These are phyloP conservation scores for Choreutis nemorana DNA, from an alignment of 2,888 invertebrate genomes.

Conservation along the genomic window DNA sequence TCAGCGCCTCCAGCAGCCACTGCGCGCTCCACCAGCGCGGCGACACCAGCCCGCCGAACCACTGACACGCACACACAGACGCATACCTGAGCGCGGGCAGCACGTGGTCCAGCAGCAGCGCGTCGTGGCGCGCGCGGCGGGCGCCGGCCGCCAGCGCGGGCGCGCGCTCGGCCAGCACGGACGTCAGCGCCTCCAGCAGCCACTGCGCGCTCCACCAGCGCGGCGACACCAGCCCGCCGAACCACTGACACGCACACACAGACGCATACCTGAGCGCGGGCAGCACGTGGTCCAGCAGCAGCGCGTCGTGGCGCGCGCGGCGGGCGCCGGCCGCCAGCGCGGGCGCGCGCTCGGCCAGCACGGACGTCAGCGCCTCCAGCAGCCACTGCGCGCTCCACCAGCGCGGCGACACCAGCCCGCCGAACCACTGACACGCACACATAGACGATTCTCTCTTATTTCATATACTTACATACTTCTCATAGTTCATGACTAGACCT, in stretches of 20 bases:
- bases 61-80: constrained; percentile 25
- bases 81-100: constrained; percentile 47
- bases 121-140: constrained; percentile 32
- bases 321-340: constrained; percentile 20
- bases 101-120: constrained; percentile 47
- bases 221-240: constrained; percentile 86
- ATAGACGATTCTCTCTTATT: too few species aligned
- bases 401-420: constrained; percentile 89
- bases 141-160: constrained; percentile 23
- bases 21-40: constrained; percentile 95
- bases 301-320: constrained; percentile 32
- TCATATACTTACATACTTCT: too few species aligned
- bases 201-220: constrained; percentile 94
- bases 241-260: constrained; percentile 45
- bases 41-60: constrained; percentile 81
- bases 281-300: constrained; percentile 49
- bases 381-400: constrained; percentile 96
- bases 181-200: constrained; percentile 90
- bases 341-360: constrained; percentile 77
- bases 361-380: constrained; percentile 87
- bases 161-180: constrained; percentile 80
- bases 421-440: constrained; percentile 52
- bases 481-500: too few species aligned
- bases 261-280: constrained; percentile 42
- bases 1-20: constrained; percentile 91